Evolutionary conservation across 2,888 invertebrate species (phyloP).

Genomic region (Cryptocheilus praepositus): DNA sequence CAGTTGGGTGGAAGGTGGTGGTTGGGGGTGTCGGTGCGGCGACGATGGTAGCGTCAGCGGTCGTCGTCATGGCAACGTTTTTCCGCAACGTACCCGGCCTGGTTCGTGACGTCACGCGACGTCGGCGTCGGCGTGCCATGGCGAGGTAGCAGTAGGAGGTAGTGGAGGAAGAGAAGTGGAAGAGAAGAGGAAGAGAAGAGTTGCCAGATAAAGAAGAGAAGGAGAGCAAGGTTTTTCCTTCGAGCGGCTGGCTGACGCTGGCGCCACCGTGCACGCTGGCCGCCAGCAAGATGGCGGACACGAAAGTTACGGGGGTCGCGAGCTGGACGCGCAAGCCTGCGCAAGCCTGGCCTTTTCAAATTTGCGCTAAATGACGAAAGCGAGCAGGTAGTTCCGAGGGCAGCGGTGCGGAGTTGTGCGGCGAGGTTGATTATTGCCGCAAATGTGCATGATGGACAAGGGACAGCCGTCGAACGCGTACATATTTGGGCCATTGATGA

Average conservation of each 20-base stretch:
- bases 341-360: too few species aligned
- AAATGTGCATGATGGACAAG: too few species aligned
- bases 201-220: neutral
- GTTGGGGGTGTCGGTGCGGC: constrained; percentile 38
- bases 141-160: neutral
- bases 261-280: constrained; percentile 42
- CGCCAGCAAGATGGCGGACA: constrained; percentile 47
- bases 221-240: constrained; percentile 40
- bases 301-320: neutral
- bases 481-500: too few species aligned
- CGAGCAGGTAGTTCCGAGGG: too few species aligned
- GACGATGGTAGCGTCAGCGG: constrained; percentile 59
- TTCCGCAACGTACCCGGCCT: constrained; percentile 72
- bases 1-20: constrained; percentile 18
- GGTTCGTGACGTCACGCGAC: constrained; percentile 69
- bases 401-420: too few species aligned
- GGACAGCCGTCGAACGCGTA: too few species aligned
- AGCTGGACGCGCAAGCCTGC: too few species aligned
- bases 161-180: constrained; percentile 1
- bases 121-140: constrained; percentile 53
- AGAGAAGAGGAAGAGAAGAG: neutral
- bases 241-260: constrained; percentile 32
- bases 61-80: constrained; percentile 71
- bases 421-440: too few species aligned
- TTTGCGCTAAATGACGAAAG: too few species aligned